These are phyloP conservation scores for Elgonia sp. DNA, from an alignment of 2,888 invertebrate species.

Conservation along the genomic window DNA sequence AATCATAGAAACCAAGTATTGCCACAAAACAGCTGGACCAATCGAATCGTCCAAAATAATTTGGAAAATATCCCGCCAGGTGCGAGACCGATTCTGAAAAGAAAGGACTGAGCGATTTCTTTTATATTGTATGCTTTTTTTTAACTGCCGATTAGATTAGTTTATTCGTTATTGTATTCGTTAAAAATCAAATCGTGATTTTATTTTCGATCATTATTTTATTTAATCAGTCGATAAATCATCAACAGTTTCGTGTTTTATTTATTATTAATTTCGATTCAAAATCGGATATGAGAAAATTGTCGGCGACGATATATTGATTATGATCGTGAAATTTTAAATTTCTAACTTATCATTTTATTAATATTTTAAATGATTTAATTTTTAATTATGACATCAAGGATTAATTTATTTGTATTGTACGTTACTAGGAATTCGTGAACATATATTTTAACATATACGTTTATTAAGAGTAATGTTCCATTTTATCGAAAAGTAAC, in stretches of 20 bases:
- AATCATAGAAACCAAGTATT: slow-evolving; percentile 11
- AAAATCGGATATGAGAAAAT: not conserved
- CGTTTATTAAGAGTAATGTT: slow-evolving; percentile 13
- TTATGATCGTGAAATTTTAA: not conserved
- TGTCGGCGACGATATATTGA: not conserved
- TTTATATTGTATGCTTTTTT: not conserved
- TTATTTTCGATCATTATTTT: not conserved
- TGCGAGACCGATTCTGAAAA: slow-evolving; percentile 43
- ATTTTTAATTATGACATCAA: not conserved
- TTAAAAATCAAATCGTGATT: not conserved
- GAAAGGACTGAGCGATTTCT: not conserved
- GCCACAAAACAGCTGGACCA: not conserved
- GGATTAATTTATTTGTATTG: not conserved
- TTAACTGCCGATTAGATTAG: not conserved
- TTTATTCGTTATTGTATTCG: not conserved
- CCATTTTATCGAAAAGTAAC: not conserved
- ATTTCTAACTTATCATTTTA: not conserved
- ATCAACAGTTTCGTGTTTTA: too few species aligned
- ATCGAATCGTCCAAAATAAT: slow-evolving; percentile 28
- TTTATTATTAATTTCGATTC: not conserved
- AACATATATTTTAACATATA: slow-evolving; percentile 5
- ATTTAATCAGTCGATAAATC: too few species aligned
- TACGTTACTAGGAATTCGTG: not conserved
- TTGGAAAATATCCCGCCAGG: slow-evolving; percentile 50
- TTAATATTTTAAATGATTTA: not conserved